Conservation (phyloP, 2,797 vertebrate species). For the Falco naumanni region DNA sequence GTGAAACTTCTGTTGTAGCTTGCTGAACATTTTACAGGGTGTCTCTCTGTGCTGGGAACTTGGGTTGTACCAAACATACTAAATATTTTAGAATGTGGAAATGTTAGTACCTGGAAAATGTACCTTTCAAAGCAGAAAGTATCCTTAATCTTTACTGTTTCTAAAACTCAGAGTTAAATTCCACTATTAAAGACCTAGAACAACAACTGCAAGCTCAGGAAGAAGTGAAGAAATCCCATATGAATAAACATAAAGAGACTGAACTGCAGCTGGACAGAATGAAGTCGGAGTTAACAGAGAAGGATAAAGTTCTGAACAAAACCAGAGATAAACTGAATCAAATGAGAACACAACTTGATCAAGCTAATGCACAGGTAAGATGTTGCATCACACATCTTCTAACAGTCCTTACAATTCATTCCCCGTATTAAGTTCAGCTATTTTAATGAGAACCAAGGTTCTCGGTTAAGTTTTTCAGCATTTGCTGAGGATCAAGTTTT, state of each 20-base stretch:
- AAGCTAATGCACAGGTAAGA: conserved; percentile 83
- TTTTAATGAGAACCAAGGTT: background rate
- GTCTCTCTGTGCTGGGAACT: background rate
- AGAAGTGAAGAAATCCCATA: conserved; percentile 81
- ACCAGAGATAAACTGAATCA: conserved; percentile 84
- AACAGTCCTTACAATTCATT: background rate
- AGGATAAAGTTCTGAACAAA: conserved; percentile 84
- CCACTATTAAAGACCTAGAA: conserved; percentile 77
- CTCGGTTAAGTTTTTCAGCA: background rate
- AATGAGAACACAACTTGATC: conserved; percentile 79
- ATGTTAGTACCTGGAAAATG: background rate
- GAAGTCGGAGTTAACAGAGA: conserved; percentile 83
- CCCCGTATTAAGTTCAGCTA: background rate
- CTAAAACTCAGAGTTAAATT: conserved; percentile 81
- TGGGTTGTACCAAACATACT: background rate
- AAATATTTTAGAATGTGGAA: background rate
- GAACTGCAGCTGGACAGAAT: conserved; percentile 84
- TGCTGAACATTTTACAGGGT: background rate
- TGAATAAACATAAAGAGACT: conserved; percentile 82
- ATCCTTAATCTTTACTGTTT: background rate
- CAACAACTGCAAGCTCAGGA: conserved; percentile 83
- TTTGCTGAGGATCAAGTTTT: background rate
- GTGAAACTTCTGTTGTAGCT: background rate
- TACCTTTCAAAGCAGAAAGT: background rate
- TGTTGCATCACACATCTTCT: background rate